Percentiles rank a stretch among this genome's conserved stretches.
Evolutionary conservation across 2,113 vertebrate genomes (phyloP).

Genomic region (Sialia sialis): DNA sequence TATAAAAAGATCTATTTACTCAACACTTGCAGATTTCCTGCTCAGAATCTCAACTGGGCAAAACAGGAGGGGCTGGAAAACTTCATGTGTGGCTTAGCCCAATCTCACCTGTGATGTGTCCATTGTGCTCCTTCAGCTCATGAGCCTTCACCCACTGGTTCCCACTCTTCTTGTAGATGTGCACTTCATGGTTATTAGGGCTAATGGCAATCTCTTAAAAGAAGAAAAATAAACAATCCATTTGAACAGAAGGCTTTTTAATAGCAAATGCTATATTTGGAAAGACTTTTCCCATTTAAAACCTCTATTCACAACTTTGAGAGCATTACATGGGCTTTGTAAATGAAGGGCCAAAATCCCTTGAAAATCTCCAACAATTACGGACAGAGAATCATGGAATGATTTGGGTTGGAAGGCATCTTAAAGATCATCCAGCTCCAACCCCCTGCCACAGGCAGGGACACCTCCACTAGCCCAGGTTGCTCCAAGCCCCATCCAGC

Average conservation of each 20-base stretch:
- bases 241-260: not conserved
- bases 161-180: constrained; percentile 97
- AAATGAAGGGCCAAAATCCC: not conserved
- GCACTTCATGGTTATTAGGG: constrained; percentile 98
- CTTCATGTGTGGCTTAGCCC: not conserved
- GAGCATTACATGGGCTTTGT: not conserved
- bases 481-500: not conserved
- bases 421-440: not conserved
- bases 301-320: not conserved
- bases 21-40: not conserved
- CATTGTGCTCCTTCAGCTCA: constrained; percentile 97
- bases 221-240: not conserved
- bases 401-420: not conserved
- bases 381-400: not conserved
- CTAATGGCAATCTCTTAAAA: constrained; percentile 93
- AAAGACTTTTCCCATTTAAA: not conserved
- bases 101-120: constrained; percentile 91
- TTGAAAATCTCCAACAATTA: not conserved
- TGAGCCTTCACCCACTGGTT: constrained; percentile 97
- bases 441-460: not conserved
- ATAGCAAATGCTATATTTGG: not conserved
- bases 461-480: not conserved
- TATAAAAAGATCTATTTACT: not conserved
- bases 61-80: not conserved
- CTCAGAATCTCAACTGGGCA: not conserved